A percentile compares a stretch with the other conserved stretches of the same genome.
Evolutionary conservation across 2,888 invertebrate species (phyloP).

Genomic region (Atherix ibis): DNA sequence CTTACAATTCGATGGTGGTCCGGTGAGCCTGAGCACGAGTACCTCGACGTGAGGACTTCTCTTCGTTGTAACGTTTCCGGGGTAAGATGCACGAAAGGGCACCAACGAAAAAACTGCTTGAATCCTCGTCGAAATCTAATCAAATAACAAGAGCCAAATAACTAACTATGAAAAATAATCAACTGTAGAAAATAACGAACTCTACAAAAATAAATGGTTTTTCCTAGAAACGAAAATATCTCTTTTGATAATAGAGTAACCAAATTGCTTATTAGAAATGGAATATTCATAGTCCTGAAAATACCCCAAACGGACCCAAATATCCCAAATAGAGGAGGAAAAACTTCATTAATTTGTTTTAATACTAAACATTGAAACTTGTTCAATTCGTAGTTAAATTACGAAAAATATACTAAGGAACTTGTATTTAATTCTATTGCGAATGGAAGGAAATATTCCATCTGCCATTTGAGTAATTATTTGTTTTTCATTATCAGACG

Average conservation of each 20-base stretch:
- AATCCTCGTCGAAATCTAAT: slow-evolving; percentile 83
- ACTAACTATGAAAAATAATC: too few relatives aligned
- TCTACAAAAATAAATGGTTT: not conserved
- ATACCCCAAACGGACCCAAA: too few relatives aligned
- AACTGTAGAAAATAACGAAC: too few relatives aligned
- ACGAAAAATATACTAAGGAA: too few relatives aligned
- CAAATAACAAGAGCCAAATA: slow-evolving; percentile 13
- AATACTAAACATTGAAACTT: too few relatives aligned
- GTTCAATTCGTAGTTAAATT: too few relatives aligned
- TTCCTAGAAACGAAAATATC: not conserved
- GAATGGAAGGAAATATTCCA: too few relatives aligned
- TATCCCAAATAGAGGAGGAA: too few relatives aligned
- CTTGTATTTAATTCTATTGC: too few relatives aligned
- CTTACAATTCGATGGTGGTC: slow-evolving; percentile 52
- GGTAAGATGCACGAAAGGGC: slow-evolving; percentile 57
- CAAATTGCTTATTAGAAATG: not conserved
- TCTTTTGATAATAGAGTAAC: not conserved
- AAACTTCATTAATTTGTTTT: too few relatives aligned
- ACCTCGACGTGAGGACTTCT: slow-evolving; percentile 59
- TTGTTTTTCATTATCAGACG: too few relatives aligned
- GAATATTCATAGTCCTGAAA: not conserved
- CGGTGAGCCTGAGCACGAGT: slow-evolving; percentile 64
- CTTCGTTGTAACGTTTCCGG: slow-evolving; percentile 52
- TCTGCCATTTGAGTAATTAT: too few relatives aligned
- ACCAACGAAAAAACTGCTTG: slow-evolving; percentile 81